These are phyloP conservation scores for Eumeta japonica DNA, from an alignment of 1,140 invertebrate genomes.

Conservation along the genomic window DNA sequence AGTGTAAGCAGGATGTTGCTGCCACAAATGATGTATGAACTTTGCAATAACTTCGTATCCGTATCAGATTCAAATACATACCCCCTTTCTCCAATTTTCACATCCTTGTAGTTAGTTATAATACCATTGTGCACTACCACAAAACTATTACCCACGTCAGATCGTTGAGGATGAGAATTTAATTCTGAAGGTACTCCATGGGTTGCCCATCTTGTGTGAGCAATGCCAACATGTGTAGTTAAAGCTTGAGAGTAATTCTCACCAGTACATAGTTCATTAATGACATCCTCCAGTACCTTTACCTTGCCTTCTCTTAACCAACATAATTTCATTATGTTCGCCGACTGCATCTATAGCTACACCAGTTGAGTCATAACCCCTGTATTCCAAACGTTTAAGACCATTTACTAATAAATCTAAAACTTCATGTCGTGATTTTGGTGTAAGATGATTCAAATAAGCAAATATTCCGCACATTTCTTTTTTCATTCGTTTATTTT, in stretches of 20 bases:
- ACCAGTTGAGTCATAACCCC: conserved; percentile 98
- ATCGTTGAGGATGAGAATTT: conserved; percentile 97
- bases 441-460: conserved; percentile 97
- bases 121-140: conserved; percentile 99
- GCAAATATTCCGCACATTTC: conserved; percentile 92
- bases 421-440: conserved; percentile 90
- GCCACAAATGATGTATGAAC: conserved; percentile 90
- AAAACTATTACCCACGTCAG: conserved; percentile 84
- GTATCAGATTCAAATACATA: conserved; percentile 97
- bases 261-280: conserved; percentile 65
- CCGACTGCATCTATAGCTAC: conserved; percentile 84
- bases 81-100: conserved; percentile 92
- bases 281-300: conserved; percentile 84
- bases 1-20: conserved; percentile 82
- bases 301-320: conserved; percentile 96
- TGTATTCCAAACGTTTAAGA: conserved; percentile 94
- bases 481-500: too few species aligned
- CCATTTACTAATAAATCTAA: conserved; percentile 93
- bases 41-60: conserved; percentile 99
- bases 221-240: conserved; percentile 90
- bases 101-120: conserved; percentile 98
- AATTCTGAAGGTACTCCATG: conserved; percentile 91
- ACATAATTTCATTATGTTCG: conserved; percentile 72
- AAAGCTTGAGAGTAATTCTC: conserved; percentile 70
- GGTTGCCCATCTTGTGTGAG: conserved; percentile 99